phyloP scores from a whole-genome alignment of 2,797 vertebrate species.

The Tolypeutes matacus region DNA sequence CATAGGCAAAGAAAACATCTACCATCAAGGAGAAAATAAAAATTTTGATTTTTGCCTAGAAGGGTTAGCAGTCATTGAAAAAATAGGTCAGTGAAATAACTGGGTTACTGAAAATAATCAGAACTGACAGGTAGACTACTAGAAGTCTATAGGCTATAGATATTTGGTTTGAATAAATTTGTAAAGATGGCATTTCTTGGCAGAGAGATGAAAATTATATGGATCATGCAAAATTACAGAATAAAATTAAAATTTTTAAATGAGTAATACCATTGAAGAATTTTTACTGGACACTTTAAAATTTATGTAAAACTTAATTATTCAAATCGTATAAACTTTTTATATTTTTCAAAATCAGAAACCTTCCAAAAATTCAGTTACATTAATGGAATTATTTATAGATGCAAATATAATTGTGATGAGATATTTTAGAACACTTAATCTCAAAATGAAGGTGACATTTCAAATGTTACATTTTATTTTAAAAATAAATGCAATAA shows the following conservation, averaged over 20 bases:
- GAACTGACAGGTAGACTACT: slow-evolving; percentile 86
- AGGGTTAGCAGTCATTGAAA: slow-evolving; percentile 81
- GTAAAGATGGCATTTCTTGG: slow-evolving; percentile 78
- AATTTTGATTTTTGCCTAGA: slow-evolving; percentile 80
- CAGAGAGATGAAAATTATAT: slow-evolving; percentile 66
- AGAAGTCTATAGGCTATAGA: slow-evolving; percentile 77
- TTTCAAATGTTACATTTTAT: not conserved
- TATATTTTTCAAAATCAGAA: slow-evolving; percentile 54
- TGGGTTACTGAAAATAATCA: slow-evolving; percentile 87
- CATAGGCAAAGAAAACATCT: not conserved
- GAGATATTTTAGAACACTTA: not conserved
- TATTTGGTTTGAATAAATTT: slow-evolving; percentile 73
- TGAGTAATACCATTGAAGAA: slow-evolving; percentile 25
- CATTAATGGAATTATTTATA: not conserved
- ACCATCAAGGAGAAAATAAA: slow-evolving; percentile 49
- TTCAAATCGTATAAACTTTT: not conserved
- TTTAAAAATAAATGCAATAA: not conserved
- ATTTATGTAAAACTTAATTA: not conserved
- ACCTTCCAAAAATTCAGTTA: not conserved
- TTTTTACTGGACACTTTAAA: slow-evolving; percentile 55
- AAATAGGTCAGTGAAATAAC: slow-evolving; percentile 89
- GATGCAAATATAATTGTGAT: not conserved
- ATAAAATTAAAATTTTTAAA: slow-evolving; percentile 74
- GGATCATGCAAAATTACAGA: slow-evolving; percentile 69
- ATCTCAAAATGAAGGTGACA: not conserved